Base-by-base conservation (phyloP, 2,113 vertebrate species). In the Malurus melanocephalus region DNA sequence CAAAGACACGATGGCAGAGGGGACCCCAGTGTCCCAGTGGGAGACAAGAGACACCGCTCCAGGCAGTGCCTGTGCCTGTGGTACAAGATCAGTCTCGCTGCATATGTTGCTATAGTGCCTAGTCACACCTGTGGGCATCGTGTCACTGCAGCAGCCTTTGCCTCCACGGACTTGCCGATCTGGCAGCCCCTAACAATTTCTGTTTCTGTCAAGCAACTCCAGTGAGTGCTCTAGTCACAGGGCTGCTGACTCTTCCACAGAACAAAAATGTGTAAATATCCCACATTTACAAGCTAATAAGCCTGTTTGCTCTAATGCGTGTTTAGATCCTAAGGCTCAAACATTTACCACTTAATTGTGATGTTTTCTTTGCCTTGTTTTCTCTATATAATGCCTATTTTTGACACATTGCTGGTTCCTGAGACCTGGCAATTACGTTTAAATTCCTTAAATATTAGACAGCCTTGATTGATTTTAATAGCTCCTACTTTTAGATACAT, bases 81-180 rank as follows among this genome's bases (percentile, higher is more conserved):
- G 28, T 2, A 13, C 35, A 5, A 0, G 0, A 14, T 7, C 48
- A 49, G 30, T 6, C 7, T 46, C 28, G 1, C 23, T 15, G 40
- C 13, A n/a, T n/a, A n/a, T n/a, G n/a, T n/a, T n/a, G n/a, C n/a
- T n/a, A n/a, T n/a, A n/a, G n/a, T n/a, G n/a, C n/a, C n/a, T 32
- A 7, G 22, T 2, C 0, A 0, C 28, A 62, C 24, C 33, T 32
- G 16, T 1, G 0, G 49, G 18, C 27, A 49, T 1, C 1, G 0
- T 2, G 9, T 1, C 12, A 4, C 24, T 53, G 56, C 65, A 53
- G 17, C 42, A 69, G 11, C 42, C 19, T 14, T 14, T 30, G 13
- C 1, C 16, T 5, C n/a, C 26, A 0, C 2, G 21, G 23, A 6
- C 23, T 61, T 23, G 60, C 53, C 3, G 0, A 30, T 27, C 19